These are phyloP conservation scores for Plotosus lineatus DNA, from an alignment of 2,113 vertebrate species.

Conservation along the genomic window DNA sequence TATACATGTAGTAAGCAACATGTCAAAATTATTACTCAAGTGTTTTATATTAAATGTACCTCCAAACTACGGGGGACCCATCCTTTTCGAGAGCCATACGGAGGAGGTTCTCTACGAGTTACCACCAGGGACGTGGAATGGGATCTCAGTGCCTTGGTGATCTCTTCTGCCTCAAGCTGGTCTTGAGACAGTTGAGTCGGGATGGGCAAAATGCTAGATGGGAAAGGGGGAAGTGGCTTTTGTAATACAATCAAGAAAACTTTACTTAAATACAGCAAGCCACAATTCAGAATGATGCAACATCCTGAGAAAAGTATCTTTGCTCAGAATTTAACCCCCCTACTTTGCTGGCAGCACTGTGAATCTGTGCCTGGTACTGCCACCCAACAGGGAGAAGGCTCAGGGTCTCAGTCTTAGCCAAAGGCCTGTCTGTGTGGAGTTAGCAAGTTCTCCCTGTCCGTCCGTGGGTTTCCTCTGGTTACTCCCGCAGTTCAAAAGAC, in stretches of 20 bases:
- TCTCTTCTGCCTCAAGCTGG: slow-evolving; percentile 94
- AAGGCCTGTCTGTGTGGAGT: too few relatives aligned
- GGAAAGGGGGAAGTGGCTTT: not conserved
- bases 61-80: slow-evolving; percentile 89
- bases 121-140: slow-evolving; percentile 88
- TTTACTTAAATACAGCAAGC: too few relatives aligned
- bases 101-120: slow-evolving; percentile 87
- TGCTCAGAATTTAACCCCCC: too few relatives aligned
- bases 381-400: too few relatives aligned
- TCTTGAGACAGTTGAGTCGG: slow-evolving; percentile 97
- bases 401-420: too few relatives aligned
- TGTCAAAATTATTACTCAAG: not conserved
- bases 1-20: not conserved
- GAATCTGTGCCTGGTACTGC: too few relatives aligned
- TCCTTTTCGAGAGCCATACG: slow-evolving; percentile 86
- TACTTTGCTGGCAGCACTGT: too few relatives aligned
- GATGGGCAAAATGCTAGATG: slow-evolving; percentile 87
- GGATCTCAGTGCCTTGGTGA: slow-evolving; percentile 81
- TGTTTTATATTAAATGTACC: slow-evolving; percentile 64
- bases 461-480: too few relatives aligned
- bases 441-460: too few relatives aligned
- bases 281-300: not conserved
- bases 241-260: not conserved
- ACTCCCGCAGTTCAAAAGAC: too few relatives aligned
- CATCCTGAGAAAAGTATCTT: too few relatives aligned